Conservation (phyloP, 1,140 invertebrate genomes). For the Leptinotarsa lineolata region DNA sequence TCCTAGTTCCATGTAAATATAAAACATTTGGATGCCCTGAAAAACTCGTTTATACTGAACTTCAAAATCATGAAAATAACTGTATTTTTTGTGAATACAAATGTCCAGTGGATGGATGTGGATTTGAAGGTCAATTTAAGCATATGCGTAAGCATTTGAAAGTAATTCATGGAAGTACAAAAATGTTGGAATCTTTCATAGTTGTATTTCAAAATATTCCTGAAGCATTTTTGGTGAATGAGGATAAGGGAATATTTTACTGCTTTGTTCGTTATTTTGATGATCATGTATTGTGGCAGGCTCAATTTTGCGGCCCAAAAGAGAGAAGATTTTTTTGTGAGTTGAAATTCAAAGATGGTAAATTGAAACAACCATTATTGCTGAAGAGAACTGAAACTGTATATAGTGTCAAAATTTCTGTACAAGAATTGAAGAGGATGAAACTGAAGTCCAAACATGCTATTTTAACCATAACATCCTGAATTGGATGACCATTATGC, state of each 20-base stretch:
- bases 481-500: not conserved
- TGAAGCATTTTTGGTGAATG: constrained; percentile 44
- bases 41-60: constrained; percentile 39
- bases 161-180: constrained; percentile 45
- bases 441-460: constrained; percentile 49
- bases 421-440: constrained; percentile 41
- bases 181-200: constrained; percentile 39
- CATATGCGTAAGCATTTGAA: constrained; percentile 42
- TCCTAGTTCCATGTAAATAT: constrained; percentile 42
- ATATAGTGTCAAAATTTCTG: constrained; percentile 34
- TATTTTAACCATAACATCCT: constrained; percentile 40
- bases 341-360: constrained; percentile 45
- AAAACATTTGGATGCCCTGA: constrained; percentile 41
- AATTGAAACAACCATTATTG: constrained; percentile 37
- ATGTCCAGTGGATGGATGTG: constrained; percentile 42
- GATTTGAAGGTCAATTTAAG: constrained; percentile 37
- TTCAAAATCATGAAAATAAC: constrained; percentile 44
- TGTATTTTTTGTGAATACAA: constrained; percentile 46
- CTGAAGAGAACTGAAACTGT: constrained; percentile 38
- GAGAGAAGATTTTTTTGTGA: constrained; percentile 46
- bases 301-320: constrained; percentile 44
- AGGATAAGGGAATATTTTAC: constrained; percentile 46
- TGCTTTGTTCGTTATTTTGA: constrained; percentile 34
- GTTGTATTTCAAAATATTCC: constrained; percentile 42
- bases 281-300: constrained; percentile 41